Conservation (phyloP, 2,113 vertebrate species). For the Antennarius striatus region DNA sequence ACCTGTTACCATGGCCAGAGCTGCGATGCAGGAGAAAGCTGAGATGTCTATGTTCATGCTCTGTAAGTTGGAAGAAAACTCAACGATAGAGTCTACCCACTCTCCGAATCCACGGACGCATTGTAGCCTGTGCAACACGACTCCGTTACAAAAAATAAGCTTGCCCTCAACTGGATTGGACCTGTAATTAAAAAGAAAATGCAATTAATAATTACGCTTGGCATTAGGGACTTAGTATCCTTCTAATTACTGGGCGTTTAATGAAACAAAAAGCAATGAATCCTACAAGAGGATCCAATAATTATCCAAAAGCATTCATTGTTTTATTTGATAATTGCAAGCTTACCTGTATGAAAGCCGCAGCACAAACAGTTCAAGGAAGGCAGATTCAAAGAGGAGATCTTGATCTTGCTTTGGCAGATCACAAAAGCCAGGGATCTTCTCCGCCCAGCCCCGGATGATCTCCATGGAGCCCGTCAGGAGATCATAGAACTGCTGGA, state of each 20-base stretch:
- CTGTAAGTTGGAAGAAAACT: conserved; percentile 98
- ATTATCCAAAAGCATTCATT: conserved; percentile 37
- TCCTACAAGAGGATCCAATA: conserved; percentile 78
- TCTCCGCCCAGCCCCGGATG: conserved; percentile 98
- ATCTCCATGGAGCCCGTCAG: conserved; percentile 99
- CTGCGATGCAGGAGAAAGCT: conserved; percentile 98
- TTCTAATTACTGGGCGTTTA: conserved; percentile 86
- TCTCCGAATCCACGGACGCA: conserved; percentile 98
- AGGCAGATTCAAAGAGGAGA: conserved; percentile 97
- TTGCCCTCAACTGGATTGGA: conserved; percentile 99
- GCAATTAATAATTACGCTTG: conserved; percentile 84
- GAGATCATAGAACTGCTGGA: conserved; percentile 99
- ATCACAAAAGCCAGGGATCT: conserved; percentile 93
- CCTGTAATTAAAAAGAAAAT: conserved; percentile 84
- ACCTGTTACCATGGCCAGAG: conserved; percentile 99
- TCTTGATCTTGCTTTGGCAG: conserved; percentile 94
- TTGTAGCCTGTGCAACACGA: conserved; percentile 96
- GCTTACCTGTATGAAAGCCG: conserved; percentile 93
- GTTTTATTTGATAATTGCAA: conserved; percentile 50
- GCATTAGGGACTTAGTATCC: conserved; percentile 87
- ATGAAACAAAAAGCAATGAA: conserved; percentile 83
- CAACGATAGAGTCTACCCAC: conserved; percentile 98
- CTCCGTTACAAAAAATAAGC: conserved; percentile 99
- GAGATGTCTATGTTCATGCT: conserved; percentile 99
- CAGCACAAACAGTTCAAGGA: conserved; percentile 97